Evolutionary conservation across 2,797 vertebrate genomes (phyloP), one percentile per base, ranked within the genome.

Genomic region (Austrolebias charrua): DNA sequence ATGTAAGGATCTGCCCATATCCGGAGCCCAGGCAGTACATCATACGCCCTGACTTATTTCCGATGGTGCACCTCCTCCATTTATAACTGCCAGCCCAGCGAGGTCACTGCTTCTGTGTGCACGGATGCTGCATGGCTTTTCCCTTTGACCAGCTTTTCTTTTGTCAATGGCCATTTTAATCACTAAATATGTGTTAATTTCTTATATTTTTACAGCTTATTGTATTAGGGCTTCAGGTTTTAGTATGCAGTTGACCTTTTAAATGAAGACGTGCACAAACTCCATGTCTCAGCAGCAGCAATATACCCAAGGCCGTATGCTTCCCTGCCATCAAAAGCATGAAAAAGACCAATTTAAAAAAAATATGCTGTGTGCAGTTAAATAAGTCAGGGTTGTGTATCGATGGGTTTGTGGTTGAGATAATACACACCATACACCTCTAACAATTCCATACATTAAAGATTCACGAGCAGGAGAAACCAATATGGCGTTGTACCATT

Each of bases 361-460:
- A 24, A 24, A 24, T 24, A 24, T 24, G 79, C 79, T 80, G 61
- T 73, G 55, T 63, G 69, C 73, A 66, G 73, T 70, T 81, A 82
- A 85, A 81, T 89, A 70, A 79, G 78, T 80, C 72, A 69, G 24
- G 40, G 19, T 43, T 19, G 63, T 60, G 70, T 76, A 76, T 76
- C 85, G 81, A 83, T 51, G 59, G 51, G 76, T 66, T 5, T 33
- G 31, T 24, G 24, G 24, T 24, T 3, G 24, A 24, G 31, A 4
- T 33, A 33, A 33, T 63, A 60, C 64, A 63, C 56, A 57, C 50
- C 47, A 29, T 44, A 60, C 74, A 73, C 71, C 50, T 24, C 20
- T 49, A 6, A 6, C 8, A 20, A 10, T 14, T 63, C 63, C 50
- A 42, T n/a, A 49, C 15, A 47, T 10, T 14, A 4, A 11, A 49